Evolutionary conservation across 2,888 invertebrate species (phyloP), one percentile per base, ranked within the genome.

Genomic region (Baccha elongata): DNA sequence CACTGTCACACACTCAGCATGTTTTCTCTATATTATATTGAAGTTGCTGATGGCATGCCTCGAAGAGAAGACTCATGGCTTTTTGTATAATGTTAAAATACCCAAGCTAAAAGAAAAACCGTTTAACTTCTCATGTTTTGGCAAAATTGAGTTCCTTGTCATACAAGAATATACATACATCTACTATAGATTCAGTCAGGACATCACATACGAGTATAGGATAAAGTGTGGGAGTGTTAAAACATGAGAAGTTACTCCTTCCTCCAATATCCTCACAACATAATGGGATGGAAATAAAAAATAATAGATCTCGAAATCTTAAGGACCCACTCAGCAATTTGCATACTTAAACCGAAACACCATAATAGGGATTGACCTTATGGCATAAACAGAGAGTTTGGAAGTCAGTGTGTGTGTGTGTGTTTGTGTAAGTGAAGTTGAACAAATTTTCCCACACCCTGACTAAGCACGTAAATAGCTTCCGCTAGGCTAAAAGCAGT

Each of bases 381-480:
- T 81, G 75, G 42, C 80, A 65, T 64, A 48, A 37, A 46, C 48
- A 15, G n/a, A 11, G 37, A 26, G 32, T 55, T 58, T n/a, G 44
- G 37, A 67, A 62, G 53, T 65, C 65, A n/a, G 6, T 32, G 23
- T 40, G 60, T 44, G 35, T 62, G 52, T 65, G 13, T 68, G 53
- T 4, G 37, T 23, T 21, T 26, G 13, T 15, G 23, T 2, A 42
- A 26, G 58, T 58, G 17, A 37, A 42, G 29, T 32, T 10, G 58
- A 15, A 69, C 53, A 48, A 78, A 65, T 69, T 55, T 19, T 37
- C 44, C 44, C 53, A 62, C 60, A 52, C 81, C 50, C 69, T 79
- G 83, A 85, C 83, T 83, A 76, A 79, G 76, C 84, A 79, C 72
- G 74, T 48, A 84, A 86, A 86, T 85, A 78, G 84, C 85, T 85